These are phyloP conservation scores for Crioceris asparagi DNA, from an alignment of 2,888 invertebrate species.

Conservation along the genomic window DNA sequence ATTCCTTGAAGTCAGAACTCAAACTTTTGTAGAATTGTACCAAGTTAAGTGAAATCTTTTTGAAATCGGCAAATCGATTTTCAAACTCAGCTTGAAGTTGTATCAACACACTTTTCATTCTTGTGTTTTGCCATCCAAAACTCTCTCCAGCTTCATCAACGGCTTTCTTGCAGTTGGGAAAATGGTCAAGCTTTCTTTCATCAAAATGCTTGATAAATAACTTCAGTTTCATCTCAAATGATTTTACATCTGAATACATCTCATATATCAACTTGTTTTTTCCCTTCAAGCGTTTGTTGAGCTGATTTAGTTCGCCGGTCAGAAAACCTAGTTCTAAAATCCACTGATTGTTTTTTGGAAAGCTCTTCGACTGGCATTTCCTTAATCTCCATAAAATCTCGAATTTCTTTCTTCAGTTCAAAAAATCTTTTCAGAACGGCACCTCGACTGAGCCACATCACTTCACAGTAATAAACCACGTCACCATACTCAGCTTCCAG, in stretches of 20 bases:
- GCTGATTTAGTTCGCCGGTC: too few species aligned
- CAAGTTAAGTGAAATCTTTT: too few species aligned
- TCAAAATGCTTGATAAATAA: not conserved
- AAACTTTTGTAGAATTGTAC: too few species aligned
- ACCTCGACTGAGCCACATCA: conserved; percentile 15
- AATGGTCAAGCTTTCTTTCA: conserved; percentile 1
- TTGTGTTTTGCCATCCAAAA: conserved; percentile 1
- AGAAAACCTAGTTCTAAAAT: too few species aligned
- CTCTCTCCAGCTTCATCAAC: conserved; percentile 1
- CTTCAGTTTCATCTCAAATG: not conserved
- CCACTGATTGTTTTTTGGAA: too few species aligned
- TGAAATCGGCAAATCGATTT: conserved; percentile 1
- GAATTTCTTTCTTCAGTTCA: too few species aligned
- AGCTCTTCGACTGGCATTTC: too few species aligned
- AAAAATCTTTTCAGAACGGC: too few species aligned
- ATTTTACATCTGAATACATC: not conserved
- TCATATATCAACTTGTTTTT: conserved; percentile 1
- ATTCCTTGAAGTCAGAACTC: too few species aligned
- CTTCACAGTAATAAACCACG: conserved; percentile 16
- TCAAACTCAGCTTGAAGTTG: conserved; percentile 2
- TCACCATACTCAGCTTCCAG: conserved; percentile 16
- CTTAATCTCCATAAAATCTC: too few species aligned
- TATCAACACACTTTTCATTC: conserved; percentile 1
- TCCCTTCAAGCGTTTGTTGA: too few species aligned
- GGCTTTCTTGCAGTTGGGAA: conserved; percentile 1